Evolutionary conservation across 2,888 invertebrate genomes (phyloP).

Genomic region (Erebia palarica): DNA sequence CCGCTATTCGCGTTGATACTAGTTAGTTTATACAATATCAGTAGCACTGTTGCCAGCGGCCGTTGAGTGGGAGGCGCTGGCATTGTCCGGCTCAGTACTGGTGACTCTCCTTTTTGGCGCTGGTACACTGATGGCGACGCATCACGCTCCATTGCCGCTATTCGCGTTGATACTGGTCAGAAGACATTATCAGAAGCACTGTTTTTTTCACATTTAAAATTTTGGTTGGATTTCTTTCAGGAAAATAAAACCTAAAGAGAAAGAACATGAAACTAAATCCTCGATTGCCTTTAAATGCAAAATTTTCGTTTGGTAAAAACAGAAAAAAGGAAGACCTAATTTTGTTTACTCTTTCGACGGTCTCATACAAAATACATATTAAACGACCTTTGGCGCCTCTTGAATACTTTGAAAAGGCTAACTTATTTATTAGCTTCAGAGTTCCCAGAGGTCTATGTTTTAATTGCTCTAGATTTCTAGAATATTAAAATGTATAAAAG

Average conservation of each 20-base stretch:
- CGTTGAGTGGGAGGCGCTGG: constrained; percentile 58
- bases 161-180: constrained; percentile 88
- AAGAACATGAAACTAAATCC: background rate
- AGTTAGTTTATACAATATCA: constrained; percentile 72
- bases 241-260: background rate
- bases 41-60: constrained; percentile 82
- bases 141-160: constrained; percentile 85
- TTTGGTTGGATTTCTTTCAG: too few species aligned
- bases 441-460: background rate
- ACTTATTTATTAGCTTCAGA: background rate
- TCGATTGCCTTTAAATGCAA: background rate
- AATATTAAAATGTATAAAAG: background rate
- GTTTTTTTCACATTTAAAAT: constrained; percentile 44
- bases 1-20: constrained; percentile 90
- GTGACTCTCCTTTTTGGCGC: constrained; percentile 79
- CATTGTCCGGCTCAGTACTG: constrained; percentile 9
- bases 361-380: too few species aligned
- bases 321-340: background rate
- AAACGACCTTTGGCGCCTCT: too few species aligned
- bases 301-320: background rate
- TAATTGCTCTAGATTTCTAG: background rate
- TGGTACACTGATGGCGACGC: constrained; percentile 84
- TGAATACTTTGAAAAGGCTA: background rate
- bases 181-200: constrained; percentile 69
- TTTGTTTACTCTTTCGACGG: background rate